These are phyloP conservation scores for Corydoras maculifer DNA, from an alignment of 2,113 vertebrate genomes.

Conservation along the genomic window DNA sequence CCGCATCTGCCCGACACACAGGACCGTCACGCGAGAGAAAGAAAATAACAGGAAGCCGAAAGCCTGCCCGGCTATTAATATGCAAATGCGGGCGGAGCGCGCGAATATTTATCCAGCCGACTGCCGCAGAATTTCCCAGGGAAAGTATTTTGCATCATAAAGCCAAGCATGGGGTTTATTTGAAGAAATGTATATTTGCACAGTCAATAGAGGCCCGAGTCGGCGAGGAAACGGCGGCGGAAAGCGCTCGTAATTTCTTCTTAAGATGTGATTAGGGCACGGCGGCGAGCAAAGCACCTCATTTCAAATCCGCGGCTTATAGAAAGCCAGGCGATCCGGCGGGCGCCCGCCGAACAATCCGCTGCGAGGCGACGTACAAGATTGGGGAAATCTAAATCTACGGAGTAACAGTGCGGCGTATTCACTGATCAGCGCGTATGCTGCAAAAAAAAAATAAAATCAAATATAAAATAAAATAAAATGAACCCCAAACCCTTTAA, in stretches of 20 bases:
- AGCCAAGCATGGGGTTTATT: slow-evolving; percentile 17
- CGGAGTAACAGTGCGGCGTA: slow-evolving; percentile 2
- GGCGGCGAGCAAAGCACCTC: slow-evolving; percentile 9
- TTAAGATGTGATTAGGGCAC: slow-evolving; percentile 28
- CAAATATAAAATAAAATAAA: too few species aligned
- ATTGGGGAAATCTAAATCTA: not conserved
- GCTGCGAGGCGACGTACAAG: not conserved
- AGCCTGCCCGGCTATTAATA: slow-evolving; percentile 26
- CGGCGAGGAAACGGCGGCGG: slow-evolving; percentile 21
- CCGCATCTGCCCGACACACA: too few species aligned
- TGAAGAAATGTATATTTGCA: slow-evolving; percentile 31
- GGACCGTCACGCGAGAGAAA: too few species aligned
- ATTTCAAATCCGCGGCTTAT: slow-evolving; percentile 23
- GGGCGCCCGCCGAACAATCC: slow-evolving; percentile 21
- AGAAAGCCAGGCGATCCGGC: slow-evolving; percentile 16
- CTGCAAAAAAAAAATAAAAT: slow-evolving; percentile 8
- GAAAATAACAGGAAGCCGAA: not conserved
- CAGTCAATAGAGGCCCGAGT: slow-evolving; percentile 5
- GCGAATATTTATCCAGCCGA: slow-evolving; percentile 29
- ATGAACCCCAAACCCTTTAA: slow-evolving; percentile 56
- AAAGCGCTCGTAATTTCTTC: slow-evolving; percentile 28
- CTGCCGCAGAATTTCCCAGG: slow-evolving; percentile 13
- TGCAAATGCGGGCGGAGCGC: slow-evolving; percentile 24
- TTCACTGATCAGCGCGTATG: slow-evolving; percentile 20
- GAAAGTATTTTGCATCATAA: slow-evolving; percentile 36